Evolutionary conservation across 2,113 vertebrate genomes (phyloP).

Genomic region (Gallinago media): DNA sequence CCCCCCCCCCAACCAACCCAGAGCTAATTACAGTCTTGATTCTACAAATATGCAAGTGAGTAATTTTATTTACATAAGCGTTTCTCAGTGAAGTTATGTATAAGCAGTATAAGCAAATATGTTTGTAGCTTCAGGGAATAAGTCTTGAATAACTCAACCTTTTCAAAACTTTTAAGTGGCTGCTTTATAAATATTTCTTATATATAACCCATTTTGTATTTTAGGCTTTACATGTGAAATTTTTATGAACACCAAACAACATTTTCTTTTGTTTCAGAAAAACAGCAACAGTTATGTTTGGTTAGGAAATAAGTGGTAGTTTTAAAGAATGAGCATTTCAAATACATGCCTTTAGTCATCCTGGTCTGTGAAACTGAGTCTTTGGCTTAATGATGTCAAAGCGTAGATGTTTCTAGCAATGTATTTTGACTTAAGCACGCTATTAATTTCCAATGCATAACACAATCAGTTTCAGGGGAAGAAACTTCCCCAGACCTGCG

Average conservation of each 20-base stretch:
- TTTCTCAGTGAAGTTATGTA: constrained; percentile 35
- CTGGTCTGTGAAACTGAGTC: background rate
- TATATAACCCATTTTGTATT: background rate
- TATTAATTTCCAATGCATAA: background rate
- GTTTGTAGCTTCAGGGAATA: constrained; percentile 32
- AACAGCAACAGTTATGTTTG: background rate
- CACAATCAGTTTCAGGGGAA: background rate
- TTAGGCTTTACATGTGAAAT: background rate
- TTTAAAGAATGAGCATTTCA: background rate
- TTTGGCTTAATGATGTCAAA: background rate
- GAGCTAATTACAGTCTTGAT: constrained; percentile 19
- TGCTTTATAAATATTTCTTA: background rate
- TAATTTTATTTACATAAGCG: background rate
- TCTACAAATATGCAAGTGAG: background rate
- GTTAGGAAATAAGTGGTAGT: background rate
- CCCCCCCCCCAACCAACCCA: background rate
- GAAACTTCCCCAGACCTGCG: background rate
- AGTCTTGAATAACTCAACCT: constrained; percentile 10
- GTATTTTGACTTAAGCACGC: background rate
- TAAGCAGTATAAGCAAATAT: constrained; percentile 23
- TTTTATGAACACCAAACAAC: background rate
- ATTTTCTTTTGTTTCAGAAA: background rate
- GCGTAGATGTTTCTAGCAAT: background rate
- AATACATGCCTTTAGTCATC: background rate
- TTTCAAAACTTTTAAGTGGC: background rate